A percentile compares a stretch with the other conserved stretches of the same genome.
phyloP scores from a whole-genome alignment of 2,113 vertebrate genomes.

The Erythrolamprus reginae region DNA sequence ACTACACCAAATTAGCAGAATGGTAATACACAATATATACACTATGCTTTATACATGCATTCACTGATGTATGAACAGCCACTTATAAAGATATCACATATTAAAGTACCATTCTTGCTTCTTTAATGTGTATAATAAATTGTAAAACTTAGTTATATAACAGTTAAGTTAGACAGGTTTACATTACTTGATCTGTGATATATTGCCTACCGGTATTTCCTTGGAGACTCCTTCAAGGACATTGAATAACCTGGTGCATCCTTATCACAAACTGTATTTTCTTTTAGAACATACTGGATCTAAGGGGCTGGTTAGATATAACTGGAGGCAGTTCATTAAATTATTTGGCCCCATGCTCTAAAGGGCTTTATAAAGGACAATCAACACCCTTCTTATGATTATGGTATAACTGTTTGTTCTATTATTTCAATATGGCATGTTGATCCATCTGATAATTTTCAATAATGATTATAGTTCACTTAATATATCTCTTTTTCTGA shows the following conservation, averaged over 20 bases:
- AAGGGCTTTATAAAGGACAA: background rate
- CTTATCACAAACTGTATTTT: background rate
- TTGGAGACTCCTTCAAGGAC: background rate
- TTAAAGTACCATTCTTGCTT: background rate
- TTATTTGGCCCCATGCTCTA: background rate
- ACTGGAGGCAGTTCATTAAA: background rate
- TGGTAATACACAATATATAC: background rate
- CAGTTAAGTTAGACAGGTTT: background rate
- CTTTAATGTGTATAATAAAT: background rate
- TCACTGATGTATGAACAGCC: background rate
- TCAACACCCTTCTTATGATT: background rate
- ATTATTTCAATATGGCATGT: background rate
- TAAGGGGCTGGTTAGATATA: background rate
- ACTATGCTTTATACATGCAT: background rate
- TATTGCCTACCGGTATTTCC: background rate
- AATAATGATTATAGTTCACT: background rate
- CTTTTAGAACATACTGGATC: background rate
- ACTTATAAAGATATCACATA: background rate
- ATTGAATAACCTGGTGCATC: background rate
- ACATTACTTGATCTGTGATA: background rate
- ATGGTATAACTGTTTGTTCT: background rate
- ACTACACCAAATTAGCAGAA: background rate
- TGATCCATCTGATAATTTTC: background rate
- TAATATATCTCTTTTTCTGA: background rate
- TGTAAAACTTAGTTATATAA: background rate